phyloP scores from a whole-genome alignment of 53 echinoderm and acorn worm genomes.

The Henricia sp. region DNA sequence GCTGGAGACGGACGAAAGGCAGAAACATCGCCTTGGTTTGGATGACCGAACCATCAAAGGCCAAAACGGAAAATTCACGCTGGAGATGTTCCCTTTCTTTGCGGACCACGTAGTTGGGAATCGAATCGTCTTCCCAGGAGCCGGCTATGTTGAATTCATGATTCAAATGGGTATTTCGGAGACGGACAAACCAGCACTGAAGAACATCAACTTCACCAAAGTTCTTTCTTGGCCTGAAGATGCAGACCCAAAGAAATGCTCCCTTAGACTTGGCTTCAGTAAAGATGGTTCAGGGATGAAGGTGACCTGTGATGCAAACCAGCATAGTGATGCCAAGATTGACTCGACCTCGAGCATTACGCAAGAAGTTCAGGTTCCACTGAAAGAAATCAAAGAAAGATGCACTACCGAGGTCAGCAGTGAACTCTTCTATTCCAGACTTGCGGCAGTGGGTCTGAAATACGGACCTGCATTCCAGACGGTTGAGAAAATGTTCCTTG shows the following conservation, averaged over 20 bases:
- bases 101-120: conserved; percentile 70
- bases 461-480: conserved; percentile 77
- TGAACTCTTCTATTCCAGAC: conserved; percentile 71
- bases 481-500: conserved; percentile 66
- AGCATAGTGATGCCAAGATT: conserved; percentile 45
- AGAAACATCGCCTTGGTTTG: conserved; percentile 80
- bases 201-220: conserved; percentile 61
- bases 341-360: conserved; percentile 17
- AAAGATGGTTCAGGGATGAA: conserved; percentile 63
- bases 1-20: conserved; percentile 75
- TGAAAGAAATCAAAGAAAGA: conserved; percentile 44
- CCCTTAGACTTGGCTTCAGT: conserved; percentile 57
- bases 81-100: conserved; percentile 79
- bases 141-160: conserved; percentile 77
- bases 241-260: not conserved
- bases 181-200: conserved; percentile 58
- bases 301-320: conserved; percentile 56
- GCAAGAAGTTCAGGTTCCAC: conserved; percentile 10
- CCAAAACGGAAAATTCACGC: conserved; percentile 74
- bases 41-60: conserved; percentile 89
- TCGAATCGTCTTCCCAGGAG: conserved; percentile 73
- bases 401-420: conserved; percentile 46
- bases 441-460: conserved; percentile 61
- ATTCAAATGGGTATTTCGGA: conserved; percentile 64
- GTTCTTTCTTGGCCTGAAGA: conserved; percentile 69